Evolutionary conservation across 2,888 invertebrate genomes (phyloP).

Genomic region (Dryomyza anilis): DNA sequence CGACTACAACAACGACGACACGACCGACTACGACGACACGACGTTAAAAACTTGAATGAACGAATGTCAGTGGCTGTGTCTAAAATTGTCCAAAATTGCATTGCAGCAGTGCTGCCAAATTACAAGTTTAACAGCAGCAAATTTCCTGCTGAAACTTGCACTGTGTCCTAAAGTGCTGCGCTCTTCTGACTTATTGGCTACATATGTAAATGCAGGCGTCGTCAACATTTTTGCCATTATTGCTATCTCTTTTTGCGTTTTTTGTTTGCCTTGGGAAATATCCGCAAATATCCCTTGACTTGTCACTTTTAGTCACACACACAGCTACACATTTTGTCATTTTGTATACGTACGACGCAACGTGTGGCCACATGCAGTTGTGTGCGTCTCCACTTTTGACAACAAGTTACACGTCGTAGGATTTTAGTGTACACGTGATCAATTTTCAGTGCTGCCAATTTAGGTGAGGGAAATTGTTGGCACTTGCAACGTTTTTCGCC

Average conservation of each 20-base stretch:
- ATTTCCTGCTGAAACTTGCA: not conserved
- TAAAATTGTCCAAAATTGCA: constrained; percentile 21
- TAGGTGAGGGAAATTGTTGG: not conserved
- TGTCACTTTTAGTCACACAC: constrained; percentile 6
- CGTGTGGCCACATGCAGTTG: not conserved
- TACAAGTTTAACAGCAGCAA: not conserved
- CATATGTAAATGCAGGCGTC: not conserved
- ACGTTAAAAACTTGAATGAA: constrained; percentile 33
- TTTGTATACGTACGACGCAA: constrained; percentile 4
- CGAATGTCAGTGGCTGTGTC: constrained; percentile 3
- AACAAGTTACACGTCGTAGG: constrained; percentile 31
- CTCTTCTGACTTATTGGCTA: not conserved
- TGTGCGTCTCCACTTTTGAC: not conserved
- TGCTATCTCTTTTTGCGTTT: not conserved
- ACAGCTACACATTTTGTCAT: too few relatives aligned
- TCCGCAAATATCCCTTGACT: not conserved
- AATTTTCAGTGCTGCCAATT: constrained; percentile 33
- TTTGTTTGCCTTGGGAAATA: not conserved
- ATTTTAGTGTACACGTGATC: constrained; percentile 36
- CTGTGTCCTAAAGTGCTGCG: not conserved
- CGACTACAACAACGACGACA: constrained; percentile 24
- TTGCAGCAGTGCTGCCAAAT: constrained; percentile 34
- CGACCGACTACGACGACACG: constrained; percentile 18
- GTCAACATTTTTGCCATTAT: not conserved
- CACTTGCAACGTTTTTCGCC: not conserved